Conservation (phyloP, 2,797 vertebrate genomes). For the Dryobates pubescens region DNA sequence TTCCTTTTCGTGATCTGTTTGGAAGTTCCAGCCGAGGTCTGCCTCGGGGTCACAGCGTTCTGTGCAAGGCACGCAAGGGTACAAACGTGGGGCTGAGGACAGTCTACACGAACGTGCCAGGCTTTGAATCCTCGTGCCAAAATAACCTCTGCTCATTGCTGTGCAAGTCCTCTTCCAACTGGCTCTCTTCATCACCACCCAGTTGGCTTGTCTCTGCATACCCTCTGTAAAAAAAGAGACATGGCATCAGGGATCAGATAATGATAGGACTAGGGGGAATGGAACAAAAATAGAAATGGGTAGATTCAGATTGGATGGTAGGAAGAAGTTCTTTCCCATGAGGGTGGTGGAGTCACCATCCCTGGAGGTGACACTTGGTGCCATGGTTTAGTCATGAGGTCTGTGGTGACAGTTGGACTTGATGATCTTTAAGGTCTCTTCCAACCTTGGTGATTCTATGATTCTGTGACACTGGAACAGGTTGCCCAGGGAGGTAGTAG, state of each 20-base stretch:
- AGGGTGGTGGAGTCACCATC: too few relatives aligned
- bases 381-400: too few relatives aligned
- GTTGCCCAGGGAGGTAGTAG: too few relatives aligned
- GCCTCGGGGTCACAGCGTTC: constrained; percentile 47
- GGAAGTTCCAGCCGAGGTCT: background rate
- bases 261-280: too few relatives aligned
- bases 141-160: constrained; percentile 84
- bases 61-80: constrained; percentile 88
- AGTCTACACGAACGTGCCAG: constrained; percentile 93
- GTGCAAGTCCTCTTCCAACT: constrained; percentile 77
- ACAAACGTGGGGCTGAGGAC: constrained; percentile 26
- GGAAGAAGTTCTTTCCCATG: too few relatives aligned
- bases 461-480: too few relatives aligned
- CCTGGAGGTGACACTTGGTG: too few relatives aligned
- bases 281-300: too few relatives aligned
- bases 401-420: too few relatives aligned
- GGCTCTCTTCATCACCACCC: constrained; percentile 75
- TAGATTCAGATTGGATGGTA: too few relatives aligned
- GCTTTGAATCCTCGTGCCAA: constrained; percentile 96
- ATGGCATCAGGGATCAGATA: background rate
- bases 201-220: constrained; percentile 83
- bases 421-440: too few relatives aligned
- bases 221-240: constrained; percentile 78
- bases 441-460: too few relatives aligned
- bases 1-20: background rate